Evolutionary conservation across 2,113 vertebrate genomes (phyloP), one percentile per base, ranked within the genome.

Genomic region (Daboia siamensis): DNA sequence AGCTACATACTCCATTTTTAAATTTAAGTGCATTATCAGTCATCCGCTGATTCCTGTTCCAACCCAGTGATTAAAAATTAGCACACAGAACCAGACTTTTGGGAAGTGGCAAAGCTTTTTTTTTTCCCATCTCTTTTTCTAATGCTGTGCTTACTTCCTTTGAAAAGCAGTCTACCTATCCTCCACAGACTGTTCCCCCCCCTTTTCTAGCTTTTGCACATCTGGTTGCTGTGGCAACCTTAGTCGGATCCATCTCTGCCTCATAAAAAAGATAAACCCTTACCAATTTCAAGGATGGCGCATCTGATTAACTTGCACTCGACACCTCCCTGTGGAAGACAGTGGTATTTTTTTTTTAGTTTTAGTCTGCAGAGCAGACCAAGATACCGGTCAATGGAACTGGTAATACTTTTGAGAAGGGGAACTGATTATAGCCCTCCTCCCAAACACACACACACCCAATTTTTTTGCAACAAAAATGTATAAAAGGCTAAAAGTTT

Each of bases 291-390:
- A 61, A 61, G 15, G 69, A 44, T 80, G 86, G 55, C 24, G 3
- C 46, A 13, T 80, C 80, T 88, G 39, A 84, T 87, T 69, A 69
- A 86, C 57, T 93, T 55, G 90, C 88, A 74, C 57, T 86, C 51
- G 87, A 88, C 93, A 92, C 90, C 93, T 91, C 93, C 93, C 87
- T 86, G 93, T 91, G 93, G 93, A 93, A 91, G 80, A 11, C 3
- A 12, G 87, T 11, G 93, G 93, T 87, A 93, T 48, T 91, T 91
- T 33, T 91, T 26, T 61, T 12, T 29, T 86, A 15, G 12, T 56
- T 56, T 56, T 39, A 51, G 90, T 17, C n/a, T 24, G 61, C 44
- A 39, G 59, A 23, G 59, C 90, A 51, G 21, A 48, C 21, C 12
- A 4, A 61, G 39, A 85, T 8, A 51, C 8, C 1, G 8, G 48